Percentiles rank a stretch among this genome's conserved stretches.
Conservation (phyloP, 2,888 invertebrate species). For the Euphydryas editha region DNA sequence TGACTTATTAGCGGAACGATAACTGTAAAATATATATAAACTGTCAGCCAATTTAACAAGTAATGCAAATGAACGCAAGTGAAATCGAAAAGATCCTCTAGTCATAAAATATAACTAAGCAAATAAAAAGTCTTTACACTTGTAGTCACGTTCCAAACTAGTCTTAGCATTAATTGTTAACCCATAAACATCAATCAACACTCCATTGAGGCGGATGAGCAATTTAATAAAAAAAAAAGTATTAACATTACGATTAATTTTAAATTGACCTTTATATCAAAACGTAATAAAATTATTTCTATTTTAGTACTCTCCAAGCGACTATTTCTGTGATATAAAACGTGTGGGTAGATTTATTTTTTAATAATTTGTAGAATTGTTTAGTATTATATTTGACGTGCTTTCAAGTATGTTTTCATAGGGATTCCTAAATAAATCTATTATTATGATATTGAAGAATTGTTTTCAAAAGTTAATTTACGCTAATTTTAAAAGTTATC, state of each 20-base stretch:
- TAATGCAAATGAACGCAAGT: too few relatives aligned
- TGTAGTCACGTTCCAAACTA: slow-evolving; percentile 2
- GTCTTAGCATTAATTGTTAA: not conserved
- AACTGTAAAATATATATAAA: too few relatives aligned
- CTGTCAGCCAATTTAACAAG: too few relatives aligned
- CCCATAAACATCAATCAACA: not conserved
- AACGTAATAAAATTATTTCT: not conserved
- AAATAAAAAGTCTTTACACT: not conserved
- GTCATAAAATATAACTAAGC: not conserved
- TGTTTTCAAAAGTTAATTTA: too few relatives aligned
- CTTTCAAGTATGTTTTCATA: too few relatives aligned
- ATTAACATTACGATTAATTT: not conserved
- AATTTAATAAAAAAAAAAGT: not conserved
- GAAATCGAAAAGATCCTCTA: too few relatives aligned
- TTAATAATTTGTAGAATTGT: too few relatives aligned
- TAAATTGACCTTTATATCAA: slow-evolving; percentile 3
- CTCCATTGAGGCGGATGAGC: not conserved
- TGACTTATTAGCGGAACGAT: too few relatives aligned
- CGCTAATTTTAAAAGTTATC: too few relatives aligned
- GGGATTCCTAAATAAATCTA: too few relatives aligned
- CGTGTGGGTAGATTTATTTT: not conserved
- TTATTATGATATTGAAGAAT: too few relatives aligned
- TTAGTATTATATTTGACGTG: too few relatives aligned
- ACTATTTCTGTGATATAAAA: not conserved
- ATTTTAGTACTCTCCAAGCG: not conserved